A percentile compares a stretch with the other conserved stretches of the same genome.
Conservation (phyloP, 1,140 invertebrate genomes). For the Drosophila lacertosa region DNA sequence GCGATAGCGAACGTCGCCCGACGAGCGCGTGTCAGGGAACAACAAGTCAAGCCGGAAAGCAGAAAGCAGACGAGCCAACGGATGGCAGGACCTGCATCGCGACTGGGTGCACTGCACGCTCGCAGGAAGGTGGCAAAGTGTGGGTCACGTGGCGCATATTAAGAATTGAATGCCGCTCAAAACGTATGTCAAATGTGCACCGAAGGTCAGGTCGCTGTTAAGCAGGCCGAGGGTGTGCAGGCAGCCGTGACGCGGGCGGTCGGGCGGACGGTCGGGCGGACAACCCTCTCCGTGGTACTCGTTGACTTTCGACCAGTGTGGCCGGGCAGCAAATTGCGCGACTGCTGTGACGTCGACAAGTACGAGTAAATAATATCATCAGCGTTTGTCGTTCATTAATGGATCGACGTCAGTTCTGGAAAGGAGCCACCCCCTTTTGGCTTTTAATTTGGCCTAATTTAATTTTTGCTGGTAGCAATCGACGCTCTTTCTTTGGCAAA, state of each 20-base stretch:
- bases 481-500: slow-evolving; percentile 4
- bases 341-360: slow-evolving; percentile 37
- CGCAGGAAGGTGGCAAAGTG: slow-evolving; percentile 65
- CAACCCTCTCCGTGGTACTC: slow-evolving; percentile 59
- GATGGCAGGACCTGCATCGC: slow-evolving; percentile 65
- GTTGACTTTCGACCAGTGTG: slow-evolving; percentile 73
- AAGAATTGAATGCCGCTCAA: slow-evolving; percentile 71
- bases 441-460: slow-evolving; percentile 77
- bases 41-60: slow-evolving; percentile 76
- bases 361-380: slow-evolving; percentile 71
- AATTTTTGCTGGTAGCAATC: slow-evolving; percentile 70
- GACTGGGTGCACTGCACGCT: slow-evolving; percentile 25
- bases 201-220: slow-evolving; percentile 24
- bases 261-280: slow-evolving; percentile 42
- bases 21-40: slow-evolving; percentile 70
- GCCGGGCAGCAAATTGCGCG: slow-evolving; percentile 62
- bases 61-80: slow-evolving; percentile 51
- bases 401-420: slow-evolving; percentile 32
- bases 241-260: slow-evolving; percentile 61
- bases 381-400: slow-evolving; percentile 75
- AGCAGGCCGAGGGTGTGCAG: slow-evolving; percentile 62
- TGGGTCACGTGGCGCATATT: slow-evolving; percentile 80
- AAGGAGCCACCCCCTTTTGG: slow-evolving; percentile 41
- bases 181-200: slow-evolving; percentile 72
- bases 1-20: slow-evolving; percentile 49